phyloP scores from a whole-genome alignment of 2,113 vertebrate genomes.

The Oryzias woworae region DNA sequence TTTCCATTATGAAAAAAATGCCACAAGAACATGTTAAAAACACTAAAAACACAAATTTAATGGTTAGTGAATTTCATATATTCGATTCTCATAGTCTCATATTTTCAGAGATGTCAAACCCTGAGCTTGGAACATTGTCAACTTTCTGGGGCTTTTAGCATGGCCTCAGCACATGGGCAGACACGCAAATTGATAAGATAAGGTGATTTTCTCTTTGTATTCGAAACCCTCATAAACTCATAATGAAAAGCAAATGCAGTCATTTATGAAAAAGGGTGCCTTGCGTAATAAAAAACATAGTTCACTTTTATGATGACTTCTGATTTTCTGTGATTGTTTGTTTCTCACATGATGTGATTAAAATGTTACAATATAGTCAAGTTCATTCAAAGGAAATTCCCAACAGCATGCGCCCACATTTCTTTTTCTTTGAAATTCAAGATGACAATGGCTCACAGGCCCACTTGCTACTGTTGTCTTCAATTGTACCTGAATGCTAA shows the following conservation, averaged over 20 bases:
- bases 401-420: conserved; percentile 5
- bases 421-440: conserved; percentile 48
- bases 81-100: too few relatives aligned
- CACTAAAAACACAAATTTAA: too few relatives aligned
- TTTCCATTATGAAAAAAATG: too few relatives aligned
- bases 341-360: conserved; percentile 37
- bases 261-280: conserved; percentile 31
- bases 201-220: conserved; percentile 51
- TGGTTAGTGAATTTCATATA: too few relatives aligned
- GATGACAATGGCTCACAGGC: conserved; percentile 21
- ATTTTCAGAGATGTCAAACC: too few relatives aligned
- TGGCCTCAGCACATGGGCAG: too few relatives aligned
- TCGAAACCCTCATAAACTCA: conserved; percentile 33
- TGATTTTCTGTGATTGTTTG: conserved; percentile 20
- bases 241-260: conserved; percentile 35
- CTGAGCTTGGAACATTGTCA: too few relatives aligned
- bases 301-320: conserved; percentile 11
- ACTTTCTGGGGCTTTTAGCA: too few relatives aligned
- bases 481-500: conserved; percentile 46
- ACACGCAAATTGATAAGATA: conserved; percentile 27
- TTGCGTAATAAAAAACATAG: conserved; percentile 22
- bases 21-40: too few relatives aligned
- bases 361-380: conserved; percentile 12
- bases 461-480: conserved; percentile 46
- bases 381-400: conserved; percentile 12